Conservation (phyloP, 64 coral and sea anemone species). For the Exaiptasia diaphana region DNA sequence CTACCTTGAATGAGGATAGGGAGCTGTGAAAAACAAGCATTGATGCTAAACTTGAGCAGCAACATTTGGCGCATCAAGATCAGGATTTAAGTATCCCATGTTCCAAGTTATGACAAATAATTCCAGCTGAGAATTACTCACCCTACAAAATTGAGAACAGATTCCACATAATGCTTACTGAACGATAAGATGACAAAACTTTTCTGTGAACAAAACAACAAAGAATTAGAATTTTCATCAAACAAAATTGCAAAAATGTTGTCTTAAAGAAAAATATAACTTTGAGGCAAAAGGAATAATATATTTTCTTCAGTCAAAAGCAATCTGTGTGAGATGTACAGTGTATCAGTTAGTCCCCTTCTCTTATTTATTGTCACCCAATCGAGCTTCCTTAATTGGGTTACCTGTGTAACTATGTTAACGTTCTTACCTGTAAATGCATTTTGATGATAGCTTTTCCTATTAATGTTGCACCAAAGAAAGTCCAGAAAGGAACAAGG, state of each 20-base stretch:
- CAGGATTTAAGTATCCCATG: too few relatives aligned
- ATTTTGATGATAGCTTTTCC: slow-evolving; percentile 98
- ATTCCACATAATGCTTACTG: slow-evolving; percentile 95
- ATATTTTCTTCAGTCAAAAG: too few relatives aligned
- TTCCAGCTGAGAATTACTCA: too few relatives aligned
- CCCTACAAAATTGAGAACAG: slow-evolving; percentile 79
- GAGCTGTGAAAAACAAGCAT: too few relatives aligned
- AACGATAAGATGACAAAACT: slow-evolving; percentile 96
- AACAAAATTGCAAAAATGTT: too few relatives aligned
- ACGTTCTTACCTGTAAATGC: slow-evolving; percentile 99
- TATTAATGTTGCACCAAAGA: slow-evolving; percentile 94
- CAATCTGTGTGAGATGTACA: background rate
- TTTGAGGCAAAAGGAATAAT: too few relatives aligned
- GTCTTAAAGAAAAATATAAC: too few relatives aligned
- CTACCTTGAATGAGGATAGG: too few relatives aligned
- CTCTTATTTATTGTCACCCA: background rate
- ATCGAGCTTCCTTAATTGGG: background rate
- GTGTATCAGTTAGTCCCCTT: background rate
- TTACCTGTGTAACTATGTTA: background rate
- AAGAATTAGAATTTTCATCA: too few relatives aligned
- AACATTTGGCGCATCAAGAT: too few relatives aligned
- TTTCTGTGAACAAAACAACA: slow-evolving; percentile 66
- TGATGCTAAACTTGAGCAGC: too few relatives aligned
- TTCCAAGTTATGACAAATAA: too few relatives aligned
- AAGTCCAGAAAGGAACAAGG: slow-evolving; percentile 94